phyloP scores from a whole-genome alignment of 2,113 vertebrate genomes.

The Caloenas nicobarica region DNA sequence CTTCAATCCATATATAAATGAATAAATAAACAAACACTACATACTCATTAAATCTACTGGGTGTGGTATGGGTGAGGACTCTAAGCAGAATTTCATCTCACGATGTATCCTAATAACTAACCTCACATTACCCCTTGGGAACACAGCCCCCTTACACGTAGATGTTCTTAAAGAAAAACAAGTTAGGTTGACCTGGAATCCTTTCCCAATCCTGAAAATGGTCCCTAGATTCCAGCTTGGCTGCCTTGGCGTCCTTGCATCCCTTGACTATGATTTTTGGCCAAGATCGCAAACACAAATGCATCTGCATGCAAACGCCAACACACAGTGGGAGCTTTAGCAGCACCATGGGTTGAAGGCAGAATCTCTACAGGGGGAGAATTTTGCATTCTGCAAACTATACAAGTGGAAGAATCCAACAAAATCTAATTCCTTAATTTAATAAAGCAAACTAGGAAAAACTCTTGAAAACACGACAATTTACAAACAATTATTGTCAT shows the following conservation, averaged over 20 bases:
- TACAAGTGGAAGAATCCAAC: background rate
- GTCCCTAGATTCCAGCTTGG: background rate
- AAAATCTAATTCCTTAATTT: background rate
- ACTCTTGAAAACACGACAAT: background rate
- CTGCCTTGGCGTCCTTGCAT: background rate
- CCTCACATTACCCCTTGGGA: background rate
- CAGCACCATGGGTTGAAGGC: fast-evolving
- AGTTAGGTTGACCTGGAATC: background rate
- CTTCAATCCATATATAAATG: background rate
- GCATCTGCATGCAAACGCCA: background rate
- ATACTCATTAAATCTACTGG: background rate
- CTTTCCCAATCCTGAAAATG: background rate
- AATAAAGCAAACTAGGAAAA: background rate
- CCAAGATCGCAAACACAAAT: background rate
- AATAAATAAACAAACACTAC: background rate
- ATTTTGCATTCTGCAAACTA: background rate
- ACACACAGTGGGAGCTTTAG: background rate
- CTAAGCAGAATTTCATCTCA: background rate
- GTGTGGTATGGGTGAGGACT: background rate
- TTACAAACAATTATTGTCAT: background rate
- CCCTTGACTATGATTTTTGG: background rate
- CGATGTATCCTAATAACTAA: background rate
- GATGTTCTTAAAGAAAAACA: background rate
- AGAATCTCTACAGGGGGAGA: background rate
- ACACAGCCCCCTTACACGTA: background rate